Percentiles rank a stretch among this genome's conserved stretches.
Conservation (phyloP, 2,797 vertebrate species). For the Oceanodroma leucorhoa region DNA sequence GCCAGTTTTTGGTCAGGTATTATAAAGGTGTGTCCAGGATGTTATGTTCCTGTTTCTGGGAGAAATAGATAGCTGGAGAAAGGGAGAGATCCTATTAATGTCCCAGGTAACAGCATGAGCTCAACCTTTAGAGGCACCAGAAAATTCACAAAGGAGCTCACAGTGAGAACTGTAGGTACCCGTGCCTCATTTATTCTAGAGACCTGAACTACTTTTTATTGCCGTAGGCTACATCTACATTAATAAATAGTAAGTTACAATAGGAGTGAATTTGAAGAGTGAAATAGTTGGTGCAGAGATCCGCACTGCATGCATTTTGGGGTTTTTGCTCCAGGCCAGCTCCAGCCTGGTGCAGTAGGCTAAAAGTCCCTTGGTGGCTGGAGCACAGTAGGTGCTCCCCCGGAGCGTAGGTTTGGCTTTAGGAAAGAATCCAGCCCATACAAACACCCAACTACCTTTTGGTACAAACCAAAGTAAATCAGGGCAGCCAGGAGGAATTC, state of each 20-base stretch:
- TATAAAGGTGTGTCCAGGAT: background rate
- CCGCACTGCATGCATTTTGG: fast-evolving
- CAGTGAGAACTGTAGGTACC: background rate
- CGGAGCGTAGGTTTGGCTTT: background rate
- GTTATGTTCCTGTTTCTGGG: background rate
- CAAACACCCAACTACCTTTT: background rate
- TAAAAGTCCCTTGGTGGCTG: background rate
- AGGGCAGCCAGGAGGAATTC: background rate
- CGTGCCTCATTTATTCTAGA: background rate
- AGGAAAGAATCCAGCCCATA: background rate
- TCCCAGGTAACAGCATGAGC: background rate
- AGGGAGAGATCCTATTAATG: background rate
- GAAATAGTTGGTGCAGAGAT: background rate
- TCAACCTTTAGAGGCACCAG: background rate
- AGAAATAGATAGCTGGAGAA: background rate
- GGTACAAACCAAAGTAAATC: background rate
- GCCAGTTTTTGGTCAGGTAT: background rate
- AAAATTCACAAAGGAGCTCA: background rate
- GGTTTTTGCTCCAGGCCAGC: background rate
- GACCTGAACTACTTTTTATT: background rate
- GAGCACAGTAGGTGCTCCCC: background rate
- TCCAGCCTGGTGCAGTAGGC: background rate
- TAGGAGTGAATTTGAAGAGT: background rate
- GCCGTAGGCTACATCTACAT: background rate
- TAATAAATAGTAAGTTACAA: background rate